Evolutionary conservation across 2,113 vertebrate genomes (phyloP), one percentile per base, ranked within the genome.

Genomic region (Gopherus evgoodei): DNA sequence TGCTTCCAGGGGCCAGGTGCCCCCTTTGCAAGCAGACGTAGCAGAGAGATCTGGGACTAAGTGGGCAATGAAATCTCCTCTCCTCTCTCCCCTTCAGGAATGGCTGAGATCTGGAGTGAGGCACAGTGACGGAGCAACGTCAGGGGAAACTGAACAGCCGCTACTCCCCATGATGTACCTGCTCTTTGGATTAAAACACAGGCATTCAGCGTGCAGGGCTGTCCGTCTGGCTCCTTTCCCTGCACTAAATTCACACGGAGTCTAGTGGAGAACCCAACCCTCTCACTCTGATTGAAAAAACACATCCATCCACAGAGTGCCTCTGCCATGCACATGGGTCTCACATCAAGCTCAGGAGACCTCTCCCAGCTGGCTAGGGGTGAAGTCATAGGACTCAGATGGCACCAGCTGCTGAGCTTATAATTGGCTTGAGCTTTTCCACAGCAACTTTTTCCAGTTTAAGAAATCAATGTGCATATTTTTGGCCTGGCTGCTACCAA

Each of bases 51-150:
- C 1, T 0, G 75, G 56, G 22, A 47, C 84, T 87, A 86, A 81
- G 31, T 84, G 52, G 0, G 0, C 21, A 0, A 0, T 0, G 0
- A 57, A 93, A 50, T 50, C 16, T 0, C 0, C 19, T 35, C 69
- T 94, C 81, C 90, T 89, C 85, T 25, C 90, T 84, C 25, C 44
- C 90, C 25, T 59, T 85, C n/a, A 4, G 88, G 85, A 72, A 17
- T 47, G 88, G 93, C 89, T 81, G 5, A 72, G n/a, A 17, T 94
- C 88, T 84, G 88, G 76, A 94, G 91, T 17, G 69, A 93, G 81
- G 47, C 0, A 0, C 17, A 13, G 75, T 91, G 94, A 75, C 90
- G 65, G 31, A 75, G 83, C 80, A 91, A 44, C 53, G 56, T n/a
- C 94, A 12, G 49, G 87, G 57, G 91, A 86, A 96, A 79, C 11